Percentiles rank a stretch among this genome's conserved stretches.
phyloP scores from a whole-genome alignment of 2,888 invertebrate species.

The Caenorhabditis parvicauda region DNA sequence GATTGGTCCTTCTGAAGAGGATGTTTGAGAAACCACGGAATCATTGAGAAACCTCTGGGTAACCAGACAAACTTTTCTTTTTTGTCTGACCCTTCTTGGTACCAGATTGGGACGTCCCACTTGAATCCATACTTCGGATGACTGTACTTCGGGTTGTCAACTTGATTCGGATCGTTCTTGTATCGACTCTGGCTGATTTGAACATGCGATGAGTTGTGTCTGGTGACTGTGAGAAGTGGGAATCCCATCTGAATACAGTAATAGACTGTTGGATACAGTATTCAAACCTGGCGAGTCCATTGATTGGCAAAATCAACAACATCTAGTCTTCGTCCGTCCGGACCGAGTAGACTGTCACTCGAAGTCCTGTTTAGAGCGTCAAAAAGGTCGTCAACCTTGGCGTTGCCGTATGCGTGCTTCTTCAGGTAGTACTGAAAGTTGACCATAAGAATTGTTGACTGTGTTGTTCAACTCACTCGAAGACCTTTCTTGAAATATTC shows the following conservation, averaged over 20 bases:
- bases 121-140: slow-evolving; percentile 44
- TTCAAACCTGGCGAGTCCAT: too few species aligned
- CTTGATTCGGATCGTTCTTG: slow-evolving; percentile 26
- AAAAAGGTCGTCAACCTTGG: slow-evolving; percentile 83
- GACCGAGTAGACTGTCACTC: slow-evolving; percentile 56
- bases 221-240: slow-evolving; percentile 30
- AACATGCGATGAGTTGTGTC: slow-evolving; percentile 26
- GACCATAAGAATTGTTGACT: not conserved
- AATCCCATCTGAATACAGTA: slow-evolving; percentile 65
- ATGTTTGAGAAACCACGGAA: too few species aligned
- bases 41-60: too few species aligned
- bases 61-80: too few species aligned
- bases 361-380: slow-evolving; percentile 71
- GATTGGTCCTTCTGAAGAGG: too few species aligned
- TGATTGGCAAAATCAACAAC: slow-evolving; percentile 71
- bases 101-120: slow-evolving; percentile 61
- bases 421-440: slow-evolving; percentile 76
- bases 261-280: too few species aligned
- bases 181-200: slow-evolving; percentile 41
- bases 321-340: slow-evolving; percentile 39
- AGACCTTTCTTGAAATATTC: slow-evolving; percentile 45
- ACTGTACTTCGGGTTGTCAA: slow-evolving; percentile 27
- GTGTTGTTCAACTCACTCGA: too few species aligned
- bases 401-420: slow-evolving; percentile 73
- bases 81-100: slow-evolving; percentile 61